Percentiles rank a stretch among this genome's conserved stretches.
These are phyloP conservation scores for Archocentrus centrarchus DNA, from an alignment of 2,113 vertebrate genomes.

Conservation along the genomic window DNA sequence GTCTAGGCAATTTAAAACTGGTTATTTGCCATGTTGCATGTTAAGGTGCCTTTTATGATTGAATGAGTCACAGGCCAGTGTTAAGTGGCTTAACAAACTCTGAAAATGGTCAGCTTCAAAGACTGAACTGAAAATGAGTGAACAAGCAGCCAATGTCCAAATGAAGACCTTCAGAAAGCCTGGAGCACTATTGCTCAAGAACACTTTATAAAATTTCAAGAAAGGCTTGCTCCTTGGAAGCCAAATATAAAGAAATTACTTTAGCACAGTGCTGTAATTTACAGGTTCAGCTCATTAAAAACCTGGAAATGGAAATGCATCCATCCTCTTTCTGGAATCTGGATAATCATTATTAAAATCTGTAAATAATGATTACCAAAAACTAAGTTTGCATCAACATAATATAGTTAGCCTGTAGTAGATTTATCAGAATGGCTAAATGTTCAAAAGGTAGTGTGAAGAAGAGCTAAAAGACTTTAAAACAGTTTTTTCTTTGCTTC, in stretches of 20 bases:
- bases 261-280: background rate
- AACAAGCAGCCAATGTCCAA: background rate
- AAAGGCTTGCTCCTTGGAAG: background rate
- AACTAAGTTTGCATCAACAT: background rate
- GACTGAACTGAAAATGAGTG: background rate
- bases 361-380: background rate
- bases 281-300: background rate
- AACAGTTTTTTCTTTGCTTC: background rate
- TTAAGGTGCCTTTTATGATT: background rate
- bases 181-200: background rate
- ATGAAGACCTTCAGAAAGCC: background rate
- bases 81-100: constrained; percentile 5
- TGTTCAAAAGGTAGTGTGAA: too few relatives aligned
- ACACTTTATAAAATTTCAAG: background rate
- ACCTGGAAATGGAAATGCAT: background rate
- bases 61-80: background rate
- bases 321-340: too few relatives aligned
- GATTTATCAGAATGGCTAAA: background rate
- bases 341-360: background rate
- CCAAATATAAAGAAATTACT: background rate
- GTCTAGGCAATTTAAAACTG: background rate
- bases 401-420: background rate
- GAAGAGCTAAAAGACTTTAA: background rate
- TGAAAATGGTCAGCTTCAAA: background rate
- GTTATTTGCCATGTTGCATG: background rate